Base-by-base conservation (phyloP, 2,888 invertebrate species). In the Netelia virgata region DNA sequence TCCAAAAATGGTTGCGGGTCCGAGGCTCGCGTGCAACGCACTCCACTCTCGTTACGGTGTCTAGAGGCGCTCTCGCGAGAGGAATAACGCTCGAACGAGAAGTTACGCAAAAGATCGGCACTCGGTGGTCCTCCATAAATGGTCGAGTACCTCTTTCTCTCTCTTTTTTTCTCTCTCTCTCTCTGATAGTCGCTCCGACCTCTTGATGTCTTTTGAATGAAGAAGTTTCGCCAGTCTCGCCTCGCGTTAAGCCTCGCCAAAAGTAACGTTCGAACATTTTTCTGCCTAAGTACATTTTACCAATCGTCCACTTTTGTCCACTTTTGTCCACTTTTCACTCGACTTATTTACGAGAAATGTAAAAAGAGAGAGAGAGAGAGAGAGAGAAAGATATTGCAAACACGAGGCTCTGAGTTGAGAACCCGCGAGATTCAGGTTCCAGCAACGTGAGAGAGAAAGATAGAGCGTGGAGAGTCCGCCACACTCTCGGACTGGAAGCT, bases 341-440 rank as follows among this genome's bases (percentile, higher is more conserved):
- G 16, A 57, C 61, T 47, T 68, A 43, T 70, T 75, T 20, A 47
- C 63, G 41, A 28, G 36, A 66, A 59, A 59, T n/a, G 16, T 20
- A 66, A 50, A 75, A n/a, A n/a, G 10, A 18, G 57, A 20, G 47
- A 23, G 6, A 16, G 47, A 47, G 53, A 57, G 10, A 23, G 23
- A 59, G 28, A 43, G 43, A 20, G 14, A 11, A 70, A 14, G 41
- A 28, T 16, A 53, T 50, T 41, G 47, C 47, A 20, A 77, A 68
- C 14, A 53, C 68, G 50, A 47, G 61, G 70, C 64, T 28, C 28
- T 75, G 74, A 78, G 86, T 87, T 88, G 87, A 87, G 87, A 88
- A 88, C 87, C 87, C 75, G 77, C 83, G 82, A 82, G 85, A 88
- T 88, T 87, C 87, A 85, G 87, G 87, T 87, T 87, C 87, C 84